A percentile compares a stretch with the other conserved stretches of the same genome.
These are phyloP conservation scores for Physocephala rufipes DNA, from an alignment of 2,888 invertebrate species.

Conservation along the genomic window DNA sequence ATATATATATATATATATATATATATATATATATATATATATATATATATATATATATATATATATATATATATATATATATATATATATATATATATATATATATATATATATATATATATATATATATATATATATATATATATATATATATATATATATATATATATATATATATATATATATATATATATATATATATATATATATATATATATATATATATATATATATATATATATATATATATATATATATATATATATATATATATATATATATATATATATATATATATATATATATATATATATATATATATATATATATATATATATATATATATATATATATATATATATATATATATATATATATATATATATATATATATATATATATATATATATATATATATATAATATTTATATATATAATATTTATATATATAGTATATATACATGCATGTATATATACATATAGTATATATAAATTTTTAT, in stretches of 20 bases:
- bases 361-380: constrained; percentile 1
- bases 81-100: constrained; percentile 9
- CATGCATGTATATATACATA: constrained; percentile 3
- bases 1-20: constrained; percentile 9
- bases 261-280: constrained; percentile 1
- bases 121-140: not conserved
- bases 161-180: constrained; percentile 1
- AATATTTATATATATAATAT: too few relatives aligned
- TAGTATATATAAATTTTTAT: constrained; percentile 7
- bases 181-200: constrained; percentile 9
- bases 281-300: constrained; percentile 9
- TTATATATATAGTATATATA: too few relatives aligned
- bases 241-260: constrained; percentile 12
- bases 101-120: constrained; percentile 9
- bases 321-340: not conserved
- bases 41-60: constrained; percentile 12
- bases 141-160: constrained; percentile 12
- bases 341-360: constrained; percentile 12
- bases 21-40: not conserved
- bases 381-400: constrained; percentile 9
- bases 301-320: constrained; percentile 9
- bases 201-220: constrained; percentile 9
- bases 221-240: not conserved
- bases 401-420: constrained; percentile 9
- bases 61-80: constrained; percentile 1